Percentiles rank a stretch among this genome's conserved stretches.
phyloP scores from a whole-genome alignment of 2,797 vertebrate genomes.

The Paguma larvata region DNA sequence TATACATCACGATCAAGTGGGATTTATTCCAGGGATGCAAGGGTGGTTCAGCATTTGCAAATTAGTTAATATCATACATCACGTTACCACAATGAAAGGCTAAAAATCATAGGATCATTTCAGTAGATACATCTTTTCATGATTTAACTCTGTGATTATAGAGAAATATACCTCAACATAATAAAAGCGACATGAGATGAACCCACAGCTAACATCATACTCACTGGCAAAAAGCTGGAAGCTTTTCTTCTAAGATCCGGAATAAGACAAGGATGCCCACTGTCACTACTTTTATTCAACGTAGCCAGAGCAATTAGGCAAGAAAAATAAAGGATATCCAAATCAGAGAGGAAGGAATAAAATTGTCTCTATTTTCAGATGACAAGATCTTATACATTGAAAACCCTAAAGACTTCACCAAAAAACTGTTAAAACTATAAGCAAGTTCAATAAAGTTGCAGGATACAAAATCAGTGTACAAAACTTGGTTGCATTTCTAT shows the following conservation, averaged over 20 bases:
- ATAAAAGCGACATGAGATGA: not conserved
- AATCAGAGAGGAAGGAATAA: not conserved
- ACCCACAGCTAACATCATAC: not conserved
- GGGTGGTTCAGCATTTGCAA: not conserved
- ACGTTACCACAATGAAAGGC: not conserved
- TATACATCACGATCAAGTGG: not conserved
- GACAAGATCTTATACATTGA: not conserved
- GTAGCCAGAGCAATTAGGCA: not conserved
- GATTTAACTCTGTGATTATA: not conserved
- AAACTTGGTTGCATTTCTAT: not conserved
- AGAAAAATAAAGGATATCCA: not conserved
- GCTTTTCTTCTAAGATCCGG: not conserved
- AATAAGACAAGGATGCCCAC: not conserved
- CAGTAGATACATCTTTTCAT: not conserved
- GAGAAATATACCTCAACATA: not conserved
- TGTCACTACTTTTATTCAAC: not conserved
- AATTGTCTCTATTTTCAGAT: not conserved
- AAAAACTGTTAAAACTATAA: not conserved
- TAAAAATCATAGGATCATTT: not conserved
- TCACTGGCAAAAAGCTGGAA: not conserved
- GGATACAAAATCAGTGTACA: not conserved
- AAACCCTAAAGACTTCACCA: not conserved
- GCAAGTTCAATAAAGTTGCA: not conserved
- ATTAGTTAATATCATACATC: not conserved
- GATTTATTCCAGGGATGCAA: not conserved